Base-by-base conservation (phyloP, 2,797 vertebrate species). In the Hoplostethus mediterraneus region DNA sequence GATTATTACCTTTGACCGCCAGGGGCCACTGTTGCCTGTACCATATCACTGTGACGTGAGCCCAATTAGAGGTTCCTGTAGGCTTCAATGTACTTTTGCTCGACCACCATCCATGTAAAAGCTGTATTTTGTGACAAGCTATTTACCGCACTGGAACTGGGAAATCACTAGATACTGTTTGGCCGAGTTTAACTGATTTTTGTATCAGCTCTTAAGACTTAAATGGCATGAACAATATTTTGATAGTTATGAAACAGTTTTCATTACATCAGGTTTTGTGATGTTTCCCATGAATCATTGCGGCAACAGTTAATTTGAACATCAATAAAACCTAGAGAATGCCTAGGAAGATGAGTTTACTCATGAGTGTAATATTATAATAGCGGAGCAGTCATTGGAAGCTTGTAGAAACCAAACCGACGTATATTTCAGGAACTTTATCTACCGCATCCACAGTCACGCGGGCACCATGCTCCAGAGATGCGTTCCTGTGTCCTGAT, bases 391-490 rank as follows among this genome's bases (percentile, higher is more conserved):
- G 11, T 11, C 10, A 13, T 0, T 10, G 8, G 40, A 11, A 5
- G 1, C 0, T 0, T 1, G 12, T 2, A 2, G 2, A 0, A 5
- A 17, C 9, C 3, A 5, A 5, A 25, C 2, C 17, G 28, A 10
- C 57, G 17, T 3, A 3, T 33, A 17, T 33, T 11, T 51, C 6
- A 47, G 53, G 57, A 85, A 79, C 47, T 17, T 55, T 36, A 56
- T 53, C 7, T 44, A 56, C 61, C 31, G 69, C 64, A 70, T 74
- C 72, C 31, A 31, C 0, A 33, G 84, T 92, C 92, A 93, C 93
- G 73, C 92, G 44, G 4, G 28, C 25, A 48, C 76, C 54, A 14
- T 47, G 59, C 45, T 0, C 49, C 5, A 12, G 66, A 57, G 64
- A 79, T 49, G 52, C 67, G 3, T 79, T 66, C 44, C 2, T 13